These are phyloP conservation scores for Chymomyza costata DNA, from an alignment of 1,140 invertebrate species.

Conservation along the genomic window DNA sequence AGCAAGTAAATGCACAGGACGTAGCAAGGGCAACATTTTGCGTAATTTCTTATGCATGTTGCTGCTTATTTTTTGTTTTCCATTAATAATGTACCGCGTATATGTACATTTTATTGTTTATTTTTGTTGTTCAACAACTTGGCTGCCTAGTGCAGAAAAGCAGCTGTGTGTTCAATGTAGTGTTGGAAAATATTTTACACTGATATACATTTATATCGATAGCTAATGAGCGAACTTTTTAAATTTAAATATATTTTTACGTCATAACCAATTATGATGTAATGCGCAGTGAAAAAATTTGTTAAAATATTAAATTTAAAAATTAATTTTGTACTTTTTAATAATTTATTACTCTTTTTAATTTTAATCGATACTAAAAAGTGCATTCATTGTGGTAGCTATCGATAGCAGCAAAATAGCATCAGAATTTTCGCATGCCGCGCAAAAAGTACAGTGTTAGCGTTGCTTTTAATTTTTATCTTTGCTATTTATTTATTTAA, in stretches of 20 bases:
- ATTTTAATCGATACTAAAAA: no score
- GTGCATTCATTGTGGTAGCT: no score
- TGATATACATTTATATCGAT: no score
- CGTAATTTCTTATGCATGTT: conserved; percentile 48
- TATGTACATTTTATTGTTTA: conserved; percentile 35
- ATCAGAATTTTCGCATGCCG: conserved; percentile 22
- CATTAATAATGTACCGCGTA: conserved; percentile 1
- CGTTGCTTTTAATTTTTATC: not conserved
- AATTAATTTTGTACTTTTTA: no score
- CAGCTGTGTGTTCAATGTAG: no score
- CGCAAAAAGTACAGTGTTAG: conserved; percentile 39
- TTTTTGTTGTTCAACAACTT: conserved; percentile 31
- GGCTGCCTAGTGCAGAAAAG: conserved; percentile 16
- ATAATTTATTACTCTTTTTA: no score
- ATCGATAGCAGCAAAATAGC: conserved; percentile 21
- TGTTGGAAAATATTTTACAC: no score
- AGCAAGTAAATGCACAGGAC: conserved; percentile 47
- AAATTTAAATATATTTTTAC: no score
- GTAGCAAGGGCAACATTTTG: conserved; percentile 54
- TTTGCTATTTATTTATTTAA: not conserved
- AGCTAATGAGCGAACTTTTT: no score
- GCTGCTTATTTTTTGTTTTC: conserved; percentile 4
- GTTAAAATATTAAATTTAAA: no score
- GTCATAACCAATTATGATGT: no score
- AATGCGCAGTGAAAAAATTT: no score